Evolutionary conservation across 2,888 invertebrate genomes (phyloP).

Genomic region (Odontocolon sp.): DNA sequence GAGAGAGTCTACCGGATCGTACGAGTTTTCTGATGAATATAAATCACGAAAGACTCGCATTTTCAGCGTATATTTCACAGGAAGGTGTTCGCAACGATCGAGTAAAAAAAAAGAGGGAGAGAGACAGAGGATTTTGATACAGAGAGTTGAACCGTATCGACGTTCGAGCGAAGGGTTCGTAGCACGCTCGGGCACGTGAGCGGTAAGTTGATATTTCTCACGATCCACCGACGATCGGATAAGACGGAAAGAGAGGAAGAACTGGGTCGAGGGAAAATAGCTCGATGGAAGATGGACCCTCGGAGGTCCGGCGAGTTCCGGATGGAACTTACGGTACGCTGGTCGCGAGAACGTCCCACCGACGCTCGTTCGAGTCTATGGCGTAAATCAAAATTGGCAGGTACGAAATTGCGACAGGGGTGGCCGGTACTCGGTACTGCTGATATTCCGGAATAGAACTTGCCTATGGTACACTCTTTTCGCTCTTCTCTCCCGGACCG

Average conservation of each 20-base stretch:
- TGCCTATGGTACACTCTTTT: no score
- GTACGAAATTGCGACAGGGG: constrained; percentile 66
- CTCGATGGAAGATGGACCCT: constrained; percentile 30
- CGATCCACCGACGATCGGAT: constrained; percentile 11
- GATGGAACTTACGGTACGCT: constrained; percentile 3
- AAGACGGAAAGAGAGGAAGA: background rate
- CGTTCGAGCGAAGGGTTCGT: background rate
- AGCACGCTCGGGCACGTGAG: background rate
- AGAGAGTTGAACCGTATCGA: background rate
- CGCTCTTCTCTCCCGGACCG: no score
- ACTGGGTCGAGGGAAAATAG: constrained; percentile 1
- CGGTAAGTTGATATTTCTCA: constrained; percentile 40
- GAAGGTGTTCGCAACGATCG: no score
- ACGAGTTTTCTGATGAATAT: no score
- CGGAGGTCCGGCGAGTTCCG: constrained; percentile 18
- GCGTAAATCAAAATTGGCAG: constrained; percentile 71
- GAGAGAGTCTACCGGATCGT: no score
- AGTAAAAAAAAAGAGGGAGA: no score
- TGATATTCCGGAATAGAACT: no score
- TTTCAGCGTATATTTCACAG: no score
- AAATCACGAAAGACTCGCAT: no score
- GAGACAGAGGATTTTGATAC: no score
- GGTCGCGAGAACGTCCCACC: constrained; percentile 9
- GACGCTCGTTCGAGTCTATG: constrained; percentile 36
- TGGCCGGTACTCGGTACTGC: no score